Evolutionary conservation across 1,140 invertebrate species (phyloP), one percentile per base, ranked within the genome.

Genomic region (Drosophila kanapiae): DNA sequence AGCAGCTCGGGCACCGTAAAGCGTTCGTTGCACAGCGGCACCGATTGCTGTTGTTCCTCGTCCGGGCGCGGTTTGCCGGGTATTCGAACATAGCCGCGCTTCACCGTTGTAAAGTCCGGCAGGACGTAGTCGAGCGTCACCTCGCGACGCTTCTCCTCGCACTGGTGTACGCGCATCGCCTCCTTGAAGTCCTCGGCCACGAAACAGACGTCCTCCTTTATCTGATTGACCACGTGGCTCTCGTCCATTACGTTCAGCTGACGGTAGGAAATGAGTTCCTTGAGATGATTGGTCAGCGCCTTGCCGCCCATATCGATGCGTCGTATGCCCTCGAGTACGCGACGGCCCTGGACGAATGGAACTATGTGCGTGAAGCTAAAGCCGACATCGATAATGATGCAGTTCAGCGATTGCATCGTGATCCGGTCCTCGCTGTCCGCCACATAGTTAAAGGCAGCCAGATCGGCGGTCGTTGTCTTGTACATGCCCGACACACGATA

Each of bases 211-310:
- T 99, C 99, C 94, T 99, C 99, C 93, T 99, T 99, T 1, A 97
- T 96, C 94, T 99, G 98, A 93, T 99, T 99, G 10, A 99, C 98
- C 1, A 99, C 98, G 94, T 98, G 99, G 0, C 98, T 99, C 93
- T 99, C 99, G 92, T 99, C 99, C 97, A 99, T 98, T 0, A 99
- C 98, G 94, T 99, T 97, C 16, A 99, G 93, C 87, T 99, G 98
- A 40, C 98, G 94, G 70, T 93, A 93, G 0, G 99, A 99, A 70
- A 99, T 96, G 10, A 99, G 96, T 93, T 99, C 99, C 93, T 99
- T 99, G 38, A 99, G 93, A 93, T 99, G 98, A 94, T 99, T 99
- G 0, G 99, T 99, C 51, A 99, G 49, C 11, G 98, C 94, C 94
- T 99, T 99, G 0, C 99, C 99, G 10, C 99, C 99, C 70, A 99